Evolutionary conservation across 1,140 invertebrate species (phyloP).

Genomic region (Aphelinus certus): DNA sequence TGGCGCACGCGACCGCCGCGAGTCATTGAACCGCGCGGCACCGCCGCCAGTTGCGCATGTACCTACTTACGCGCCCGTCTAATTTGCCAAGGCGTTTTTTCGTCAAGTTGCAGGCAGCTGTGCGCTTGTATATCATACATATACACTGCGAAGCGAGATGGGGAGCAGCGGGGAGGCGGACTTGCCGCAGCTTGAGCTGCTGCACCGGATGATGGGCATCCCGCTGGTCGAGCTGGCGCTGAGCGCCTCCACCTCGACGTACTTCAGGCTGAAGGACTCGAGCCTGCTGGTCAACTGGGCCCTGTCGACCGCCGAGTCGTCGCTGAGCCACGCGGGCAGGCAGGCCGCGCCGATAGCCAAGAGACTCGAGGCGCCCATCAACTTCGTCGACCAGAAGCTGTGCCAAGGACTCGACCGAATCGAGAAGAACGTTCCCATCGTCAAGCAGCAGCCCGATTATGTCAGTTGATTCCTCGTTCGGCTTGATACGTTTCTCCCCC

Average conservation of each 20-base stretch:
- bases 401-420: constrained; percentile 74
- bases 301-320: constrained; percentile 73
- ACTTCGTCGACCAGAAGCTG: constrained; percentile 74
- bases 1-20: too few relatives aligned
- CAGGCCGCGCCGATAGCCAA: constrained; percentile 71
- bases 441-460: constrained; percentile 72
- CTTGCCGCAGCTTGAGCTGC: constrained; percentile 67
- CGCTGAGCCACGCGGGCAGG: constrained; percentile 70
- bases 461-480: too few relatives aligned
- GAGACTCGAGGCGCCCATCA: constrained; percentile 70
- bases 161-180: constrained; percentile 14
- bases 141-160: too few relatives aligned
- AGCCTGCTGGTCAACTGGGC: constrained; percentile 72
- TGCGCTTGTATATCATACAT: too few relatives aligned
- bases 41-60: too few relatives aligned
- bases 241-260: constrained; percentile 67
- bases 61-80: too few relatives aligned
- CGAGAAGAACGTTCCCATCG: constrained; percentile 74
- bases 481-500: too few relatives aligned
- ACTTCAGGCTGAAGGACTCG: constrained; percentile 68
- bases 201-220: constrained; percentile 68
- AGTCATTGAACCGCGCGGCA: too few relatives aligned
- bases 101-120: too few relatives aligned
- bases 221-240: constrained; percentile 69
- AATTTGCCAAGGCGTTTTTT: too few relatives aligned